These are phyloP conservation scores for Brachionus calyciflorus DNA, from an alignment of 1,140 invertebrate species.

Conservation along the genomic window DNA sequence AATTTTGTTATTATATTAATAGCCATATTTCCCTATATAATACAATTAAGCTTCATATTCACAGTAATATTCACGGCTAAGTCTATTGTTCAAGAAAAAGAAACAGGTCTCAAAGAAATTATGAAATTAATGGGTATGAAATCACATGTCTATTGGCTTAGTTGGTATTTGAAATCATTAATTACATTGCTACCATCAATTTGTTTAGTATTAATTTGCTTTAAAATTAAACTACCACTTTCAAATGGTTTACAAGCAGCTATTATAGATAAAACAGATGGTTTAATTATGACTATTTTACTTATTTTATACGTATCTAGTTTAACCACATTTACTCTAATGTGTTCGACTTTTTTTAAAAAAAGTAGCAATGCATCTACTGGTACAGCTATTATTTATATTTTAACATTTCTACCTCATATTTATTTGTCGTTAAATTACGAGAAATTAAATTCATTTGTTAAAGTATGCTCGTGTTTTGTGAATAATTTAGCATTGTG, in stretches of 20 bases:
- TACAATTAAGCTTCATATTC: constrained; percentile 69
- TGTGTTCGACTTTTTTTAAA: constrained; percentile 49
- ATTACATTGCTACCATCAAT: constrained; percentile 68
- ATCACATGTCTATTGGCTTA: constrained; percentile 76
- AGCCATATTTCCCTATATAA: constrained; percentile 63
- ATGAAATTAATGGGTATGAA: constrained; percentile 83
- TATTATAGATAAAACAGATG: constrained; percentile 64
- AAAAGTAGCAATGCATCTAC: constrained; percentile 51
- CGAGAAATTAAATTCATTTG: no score
- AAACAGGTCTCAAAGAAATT: constrained; percentile 53
- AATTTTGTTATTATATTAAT: constrained; percentile 60
- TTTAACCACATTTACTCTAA: constrained; percentile 44
- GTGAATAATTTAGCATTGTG: constrained; percentile 56
- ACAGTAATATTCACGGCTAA: constrained; percentile 54
- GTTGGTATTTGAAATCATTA: constrained; percentile 69
- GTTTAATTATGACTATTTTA: constrained; percentile 58
- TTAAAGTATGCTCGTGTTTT: constrained; percentile 52
- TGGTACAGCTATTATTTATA: constrained; percentile 55
- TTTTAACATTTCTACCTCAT: constrained; percentile 55
- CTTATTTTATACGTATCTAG: constrained; percentile 3
- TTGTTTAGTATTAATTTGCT: constrained; percentile 62
- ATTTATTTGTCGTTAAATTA: constrained; percentile 66
- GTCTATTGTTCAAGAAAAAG: constrained; percentile 58
- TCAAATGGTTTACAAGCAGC: constrained; percentile 48
- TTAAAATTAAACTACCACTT: constrained; percentile 50